These are phyloP conservation scores for Acrocephalus kingi DNA, from an alignment of 2,113 vertebrate genomes.

Conservation along the genomic window DNA sequence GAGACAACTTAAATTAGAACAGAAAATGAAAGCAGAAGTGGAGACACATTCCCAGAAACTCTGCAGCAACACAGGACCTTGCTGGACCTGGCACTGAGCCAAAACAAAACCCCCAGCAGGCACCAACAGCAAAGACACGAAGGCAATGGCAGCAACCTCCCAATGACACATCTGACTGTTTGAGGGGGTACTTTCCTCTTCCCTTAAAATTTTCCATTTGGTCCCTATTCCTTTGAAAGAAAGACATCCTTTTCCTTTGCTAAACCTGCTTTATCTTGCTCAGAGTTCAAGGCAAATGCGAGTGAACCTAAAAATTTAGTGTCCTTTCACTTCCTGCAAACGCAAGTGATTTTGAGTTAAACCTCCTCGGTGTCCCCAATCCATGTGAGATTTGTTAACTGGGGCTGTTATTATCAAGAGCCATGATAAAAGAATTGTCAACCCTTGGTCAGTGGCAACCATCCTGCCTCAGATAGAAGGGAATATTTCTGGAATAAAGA, in stretches of 20 bases:
- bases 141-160: background rate
- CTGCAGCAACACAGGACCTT: background rate
- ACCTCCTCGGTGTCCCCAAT: rapidly evolving
- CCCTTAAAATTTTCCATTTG: background rate
- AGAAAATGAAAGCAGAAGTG: background rate
- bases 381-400: rapidly evolving
- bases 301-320: background rate
- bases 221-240: background rate
- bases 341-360: background rate
- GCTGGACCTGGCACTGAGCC: background rate
- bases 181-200: background rate
- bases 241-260: background rate
- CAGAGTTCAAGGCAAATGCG: background rate
- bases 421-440: background rate
- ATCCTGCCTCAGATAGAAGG: background rate
- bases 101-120: background rate
- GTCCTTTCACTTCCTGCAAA: background rate
- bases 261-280: background rate
- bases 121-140: background rate
- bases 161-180: background rate
- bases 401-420: background rate
- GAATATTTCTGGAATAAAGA: background rate
- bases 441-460: background rate
- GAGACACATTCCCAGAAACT: background rate
- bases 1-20: background rate